These are phyloP conservation scores for Gymnothorax javanicus DNA, from an alignment of 2,797 vertebrate genomes.

Conservation along the genomic window DNA sequence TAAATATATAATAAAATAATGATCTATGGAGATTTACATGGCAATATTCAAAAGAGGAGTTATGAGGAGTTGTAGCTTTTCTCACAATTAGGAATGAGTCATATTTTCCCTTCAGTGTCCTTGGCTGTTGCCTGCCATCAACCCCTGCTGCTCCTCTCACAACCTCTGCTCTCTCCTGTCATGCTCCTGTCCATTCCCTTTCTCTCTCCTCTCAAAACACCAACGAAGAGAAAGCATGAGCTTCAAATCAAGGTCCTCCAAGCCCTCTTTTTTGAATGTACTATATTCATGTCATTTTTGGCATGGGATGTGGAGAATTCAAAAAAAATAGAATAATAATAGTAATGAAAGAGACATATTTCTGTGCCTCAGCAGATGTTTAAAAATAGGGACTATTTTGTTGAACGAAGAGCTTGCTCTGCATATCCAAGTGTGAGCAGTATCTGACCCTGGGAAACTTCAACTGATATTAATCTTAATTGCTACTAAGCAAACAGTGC, in stretches of 20 bases:
- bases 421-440: not conserved
- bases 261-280: not conserved
- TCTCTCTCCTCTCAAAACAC: not conserved
- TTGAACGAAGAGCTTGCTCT: not conserved
- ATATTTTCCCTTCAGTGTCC: constrained; percentile 54
- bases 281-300: constrained; percentile 3
- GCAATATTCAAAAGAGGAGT: constrained; percentile 32
- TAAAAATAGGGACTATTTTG: not conserved
- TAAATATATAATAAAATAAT: constrained; percentile 52
- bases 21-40: constrained; percentile 53
- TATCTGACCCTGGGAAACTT: constrained; percentile 3
- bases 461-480: not conserved
- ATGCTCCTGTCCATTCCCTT: not conserved
- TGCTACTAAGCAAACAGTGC: not conserved
- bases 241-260: not conserved
- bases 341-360: not conserved
- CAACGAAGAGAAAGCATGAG: not conserved
- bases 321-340: not conserved
- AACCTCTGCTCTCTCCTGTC: not conserved
- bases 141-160: not conserved
- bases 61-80: constrained; percentile 28
- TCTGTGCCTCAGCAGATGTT: not conserved
- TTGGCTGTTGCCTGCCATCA: not conserved
- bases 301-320: not conserved
- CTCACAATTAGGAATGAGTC: constrained; percentile 50